Evolutionary conservation across 2,797 vertebrate genomes (phyloP), one percentile per base, ranked within the genome.

Genomic region (Salarias fasciatus): DNA sequence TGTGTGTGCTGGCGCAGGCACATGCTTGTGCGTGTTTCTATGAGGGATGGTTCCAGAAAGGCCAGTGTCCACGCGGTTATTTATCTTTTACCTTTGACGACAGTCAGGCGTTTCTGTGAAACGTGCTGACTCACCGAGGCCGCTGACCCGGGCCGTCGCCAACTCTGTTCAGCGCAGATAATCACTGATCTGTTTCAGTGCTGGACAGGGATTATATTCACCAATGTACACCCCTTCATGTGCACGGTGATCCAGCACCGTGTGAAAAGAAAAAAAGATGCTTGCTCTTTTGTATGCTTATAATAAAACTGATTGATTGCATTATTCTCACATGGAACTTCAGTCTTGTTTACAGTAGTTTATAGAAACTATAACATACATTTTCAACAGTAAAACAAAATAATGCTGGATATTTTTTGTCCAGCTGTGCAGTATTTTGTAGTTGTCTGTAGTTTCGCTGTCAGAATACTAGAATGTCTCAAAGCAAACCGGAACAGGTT

Each of bases 111-210:
- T 79, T 66, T 72, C 48, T 53, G 57, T 66, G 72, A 57, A 80
- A 79, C 53, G 28, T 82, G 84, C 86, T 84, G 84, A 88, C 52
- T 83, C 77, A 77, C 54, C 15, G 55, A 57, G 52, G 37, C 53
- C 30, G 51, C 53, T 56, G 49, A 50, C 50, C 70, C 51, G 12
- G 3, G 15, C 49, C 33, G 69, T 52, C 67, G 63, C 58, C 62
- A 67, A 62, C 62, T 67, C 7, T n/a, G 49, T 53, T 43, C 5
- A 49, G 42, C 44, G 49, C 38, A 18, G 30, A 77, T 63, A 57
- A 62, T 67, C 61, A 38, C 40, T 37, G 33, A 69, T 75, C 52
- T 75, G 51, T 63, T 55, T 64, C 48, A 63, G 56, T 51, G 28
- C 46, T 43, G 11, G 46, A 50, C 41, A n/a, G 24, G 5, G 56